Conservation (phyloP, 2,888 invertebrate genomes). For the Melipona beecheii region DNA sequence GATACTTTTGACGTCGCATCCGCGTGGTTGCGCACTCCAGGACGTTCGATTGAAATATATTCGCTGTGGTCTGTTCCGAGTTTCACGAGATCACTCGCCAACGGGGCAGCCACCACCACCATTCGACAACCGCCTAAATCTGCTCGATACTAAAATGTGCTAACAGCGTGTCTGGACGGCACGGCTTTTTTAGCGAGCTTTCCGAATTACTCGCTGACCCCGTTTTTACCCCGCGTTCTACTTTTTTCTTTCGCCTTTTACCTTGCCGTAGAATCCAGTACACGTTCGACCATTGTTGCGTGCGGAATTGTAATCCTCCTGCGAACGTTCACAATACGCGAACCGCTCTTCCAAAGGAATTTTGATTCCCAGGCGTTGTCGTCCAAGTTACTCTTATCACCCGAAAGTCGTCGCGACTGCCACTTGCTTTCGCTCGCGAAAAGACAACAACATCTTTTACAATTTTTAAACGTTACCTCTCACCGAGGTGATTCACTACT, state of each 20-base stretch:
- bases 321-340: constrained; percentile 7
- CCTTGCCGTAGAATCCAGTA: constrained; percentile 29
- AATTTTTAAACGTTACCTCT: neutral
- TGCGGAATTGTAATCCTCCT: constrained; percentile 26
- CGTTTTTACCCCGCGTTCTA: constrained; percentile 49
- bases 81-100: constrained; percentile 9
- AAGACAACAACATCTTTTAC: too few relatives aligned
- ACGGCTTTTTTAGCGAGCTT: constrained; percentile 47
- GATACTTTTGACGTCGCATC: neutral
- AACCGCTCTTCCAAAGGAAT: constrained; percentile 12
- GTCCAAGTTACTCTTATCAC: neutral
- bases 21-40: constrained; percentile 3
- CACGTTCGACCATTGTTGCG: constrained; percentile 24
- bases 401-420: neutral
- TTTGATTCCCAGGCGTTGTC: neutral
- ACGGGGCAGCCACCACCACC: constrained; percentile 8
- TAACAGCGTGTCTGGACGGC: constrained; percentile 58
- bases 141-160: constrained; percentile 51
- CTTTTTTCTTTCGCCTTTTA: constrained; percentile 19
- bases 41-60: neutral
- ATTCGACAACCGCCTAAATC: constrained; percentile 49
- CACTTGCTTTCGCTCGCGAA: too few relatives aligned
- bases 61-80: neutral
- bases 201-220: constrained; percentile 63
- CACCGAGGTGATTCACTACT: neutral